Percentiles rank a stretch among this genome's conserved stretches.
Evolutionary conservation across 2,797 vertebrate species (phyloP).

Genomic region (Aplochiton taeniatus): DNA sequence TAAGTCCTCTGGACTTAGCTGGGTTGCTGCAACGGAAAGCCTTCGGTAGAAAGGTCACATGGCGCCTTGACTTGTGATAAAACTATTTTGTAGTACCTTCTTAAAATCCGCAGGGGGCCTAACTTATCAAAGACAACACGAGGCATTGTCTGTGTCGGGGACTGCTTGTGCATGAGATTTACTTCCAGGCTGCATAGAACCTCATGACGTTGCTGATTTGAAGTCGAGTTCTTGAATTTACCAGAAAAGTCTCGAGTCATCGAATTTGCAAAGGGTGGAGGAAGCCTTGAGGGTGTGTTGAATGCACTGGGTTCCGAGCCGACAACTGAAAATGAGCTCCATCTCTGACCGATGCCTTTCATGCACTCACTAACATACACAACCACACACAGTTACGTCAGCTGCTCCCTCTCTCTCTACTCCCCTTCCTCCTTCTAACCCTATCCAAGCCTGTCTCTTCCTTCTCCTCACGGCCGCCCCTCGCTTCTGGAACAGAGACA

Average conservation of each 20-base stretch:
- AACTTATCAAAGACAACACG: neutral
- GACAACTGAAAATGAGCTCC: neutral
- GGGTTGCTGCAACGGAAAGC: too few species aligned
- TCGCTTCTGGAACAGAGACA: too few species aligned
- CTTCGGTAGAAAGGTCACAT: too few species aligned
- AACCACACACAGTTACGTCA: too few species aligned
- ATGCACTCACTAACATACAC: too few species aligned
- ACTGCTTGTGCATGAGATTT: slow-evolving; percentile 13
- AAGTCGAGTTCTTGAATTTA: slow-evolving; percentile 22
- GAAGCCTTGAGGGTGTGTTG: neutral
- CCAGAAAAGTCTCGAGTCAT: slow-evolving; percentile 4
- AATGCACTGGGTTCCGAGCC: neutral
- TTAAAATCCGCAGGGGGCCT: too few species aligned
- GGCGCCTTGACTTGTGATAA: too few species aligned
- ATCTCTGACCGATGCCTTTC: neutral
- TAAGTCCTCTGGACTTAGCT: neutral
- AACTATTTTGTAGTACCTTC: too few species aligned
- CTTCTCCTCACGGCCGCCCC: neutral
- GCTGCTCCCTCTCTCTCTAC: neutral
- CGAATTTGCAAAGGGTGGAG: neutral
- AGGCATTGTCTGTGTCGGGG: neutral
- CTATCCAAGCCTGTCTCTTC: neutral
- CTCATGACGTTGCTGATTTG: slow-evolving; percentile 20
- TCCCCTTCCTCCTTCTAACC: neutral
- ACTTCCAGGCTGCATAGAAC: neutral